phyloP scores from a whole-genome alignment of 2,797 vertebrate genomes.

The Malurus leucopterus region DNA sequence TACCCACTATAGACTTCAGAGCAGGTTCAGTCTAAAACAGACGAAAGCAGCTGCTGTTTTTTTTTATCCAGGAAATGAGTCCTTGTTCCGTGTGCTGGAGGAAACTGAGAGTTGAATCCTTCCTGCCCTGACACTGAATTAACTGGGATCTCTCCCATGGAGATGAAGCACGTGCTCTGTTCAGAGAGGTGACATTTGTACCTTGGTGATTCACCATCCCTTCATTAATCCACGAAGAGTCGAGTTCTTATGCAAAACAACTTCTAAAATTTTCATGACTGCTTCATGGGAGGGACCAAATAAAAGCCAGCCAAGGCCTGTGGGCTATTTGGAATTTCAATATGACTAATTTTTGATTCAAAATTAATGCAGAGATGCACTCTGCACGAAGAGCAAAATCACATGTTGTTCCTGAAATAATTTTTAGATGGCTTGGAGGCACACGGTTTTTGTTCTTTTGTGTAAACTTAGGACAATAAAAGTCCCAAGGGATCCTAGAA shows the following conservation, averaged over 20 bases:
- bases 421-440: background rate
- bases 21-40: background rate
- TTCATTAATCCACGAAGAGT: background rate
- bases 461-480: background rate
- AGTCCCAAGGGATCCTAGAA: background rate
- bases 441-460: constrained; percentile 6
- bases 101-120: background rate
- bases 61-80: background rate
- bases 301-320: background rate
- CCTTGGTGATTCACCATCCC: background rate
- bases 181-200: background rate
- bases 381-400: background rate
- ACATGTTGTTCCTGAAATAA: constrained; percentile 4
- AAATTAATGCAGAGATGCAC: background rate
- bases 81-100: background rate
- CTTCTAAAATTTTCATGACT: constrained; percentile 15
- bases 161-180: background rate
- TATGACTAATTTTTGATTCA: constrained; percentile 46
- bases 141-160: background rate
- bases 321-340: constrained; percentile 1
- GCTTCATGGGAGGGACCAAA: background rate
- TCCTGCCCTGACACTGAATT: background rate
- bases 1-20: background rate
- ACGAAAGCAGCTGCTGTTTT: background rate
- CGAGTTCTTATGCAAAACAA: background rate